These are phyloP conservation scores for Pyrrhosoma nymphula DNA, from an alignment of 2,888 invertebrate genomes.

Conservation along the genomic window DNA sequence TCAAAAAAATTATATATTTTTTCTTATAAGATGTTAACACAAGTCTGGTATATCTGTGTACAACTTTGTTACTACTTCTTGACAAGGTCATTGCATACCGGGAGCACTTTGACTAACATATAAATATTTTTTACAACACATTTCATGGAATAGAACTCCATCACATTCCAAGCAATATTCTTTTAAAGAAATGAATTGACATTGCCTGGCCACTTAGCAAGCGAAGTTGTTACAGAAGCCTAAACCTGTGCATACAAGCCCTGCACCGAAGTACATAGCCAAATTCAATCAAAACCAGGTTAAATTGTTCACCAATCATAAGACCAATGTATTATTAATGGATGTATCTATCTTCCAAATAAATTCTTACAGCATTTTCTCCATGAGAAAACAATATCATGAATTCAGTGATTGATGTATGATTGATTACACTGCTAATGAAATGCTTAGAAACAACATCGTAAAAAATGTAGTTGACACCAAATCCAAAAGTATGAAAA, in stretches of 20 bases:
- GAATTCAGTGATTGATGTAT: constrained; percentile 54
- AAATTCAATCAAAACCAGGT: constrained; percentile 68
- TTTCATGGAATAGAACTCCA: constrained; percentile 65
- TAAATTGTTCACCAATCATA: constrained; percentile 67
- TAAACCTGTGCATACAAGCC: constrained; percentile 68
- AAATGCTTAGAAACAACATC: constrained; percentile 66
- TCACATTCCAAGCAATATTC: constrained; percentile 68
- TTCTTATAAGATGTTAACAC: constrained; percentile 70
- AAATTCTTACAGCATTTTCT: constrained; percentile 44
- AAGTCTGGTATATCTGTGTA: constrained; percentile 70
- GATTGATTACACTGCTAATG: constrained; percentile 61
- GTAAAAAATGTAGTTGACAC: constrained; percentile 60
- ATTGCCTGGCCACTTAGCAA: constrained; percentile 68
- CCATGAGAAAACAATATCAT: constrained; percentile 57
- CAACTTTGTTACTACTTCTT: constrained; percentile 68
- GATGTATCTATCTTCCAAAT: constrained; percentile 48
- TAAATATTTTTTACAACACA: constrained; percentile 68
- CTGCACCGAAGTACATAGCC: constrained; percentile 69
- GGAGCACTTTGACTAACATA: constrained; percentile 65
- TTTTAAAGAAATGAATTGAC: constrained; percentile 60
- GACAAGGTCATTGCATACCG: constrained; percentile 61
- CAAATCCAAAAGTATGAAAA: constrained; percentile 67
- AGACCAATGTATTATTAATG: constrained; percentile 61
- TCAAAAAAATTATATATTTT: constrained; percentile 69
- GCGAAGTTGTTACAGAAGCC: constrained; percentile 68